Evolutionary conservation across 1,140 invertebrate genomes (phyloP).

Genomic region (Drosophila arawakana): DNA sequence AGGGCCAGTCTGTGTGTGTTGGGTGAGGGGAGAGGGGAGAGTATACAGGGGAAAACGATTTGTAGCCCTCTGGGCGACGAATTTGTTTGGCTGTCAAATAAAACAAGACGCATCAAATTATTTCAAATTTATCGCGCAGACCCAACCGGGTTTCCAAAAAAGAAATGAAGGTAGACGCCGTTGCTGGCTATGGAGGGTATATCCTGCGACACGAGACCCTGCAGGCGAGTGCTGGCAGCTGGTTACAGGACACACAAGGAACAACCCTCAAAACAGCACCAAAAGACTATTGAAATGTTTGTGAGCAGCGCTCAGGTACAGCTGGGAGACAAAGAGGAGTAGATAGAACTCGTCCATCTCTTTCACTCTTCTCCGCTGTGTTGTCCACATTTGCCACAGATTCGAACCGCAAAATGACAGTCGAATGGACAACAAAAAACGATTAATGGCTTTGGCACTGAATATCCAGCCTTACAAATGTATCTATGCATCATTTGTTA

Average conservation of each 20-base stretch:
- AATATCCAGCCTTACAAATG: constrained; percentile 20
- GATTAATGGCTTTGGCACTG: constrained; percentile 57
- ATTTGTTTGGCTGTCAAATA: constrained; percentile 81
- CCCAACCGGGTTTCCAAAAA: not conserved
- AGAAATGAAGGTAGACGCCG: constrained; percentile 28
- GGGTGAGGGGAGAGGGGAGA: not conserved
- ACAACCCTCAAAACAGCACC: constrained; percentile 33
- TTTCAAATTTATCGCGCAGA: constrained; percentile 77
- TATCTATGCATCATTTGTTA: constrained; percentile 38
- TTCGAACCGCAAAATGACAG: constrained; percentile 78
- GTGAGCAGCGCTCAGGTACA: constrained; percentile 1
- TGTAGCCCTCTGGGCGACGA: constrained; percentile 64
- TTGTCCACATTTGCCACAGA: constrained; percentile 63
- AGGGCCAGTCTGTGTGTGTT: too few species aligned
- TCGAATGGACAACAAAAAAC: constrained; percentile 53
- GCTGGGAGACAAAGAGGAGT: not conserved
- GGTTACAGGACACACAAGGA: constrained; percentile 23
- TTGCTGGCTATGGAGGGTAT: constrained; percentile 8
- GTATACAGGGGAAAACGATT: constrained; percentile 19
- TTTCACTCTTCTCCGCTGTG: not conserved
- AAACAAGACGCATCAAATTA: constrained; percentile 82
- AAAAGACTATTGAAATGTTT: constrained; percentile 44
- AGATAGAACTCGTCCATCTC: too few species aligned
- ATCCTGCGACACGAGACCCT: constrained; percentile 26
- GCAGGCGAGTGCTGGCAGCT: constrained; percentile 49